Conservation (phyloP, 2,888 invertebrate genomes). For the Erebia epiphron region DNA sequence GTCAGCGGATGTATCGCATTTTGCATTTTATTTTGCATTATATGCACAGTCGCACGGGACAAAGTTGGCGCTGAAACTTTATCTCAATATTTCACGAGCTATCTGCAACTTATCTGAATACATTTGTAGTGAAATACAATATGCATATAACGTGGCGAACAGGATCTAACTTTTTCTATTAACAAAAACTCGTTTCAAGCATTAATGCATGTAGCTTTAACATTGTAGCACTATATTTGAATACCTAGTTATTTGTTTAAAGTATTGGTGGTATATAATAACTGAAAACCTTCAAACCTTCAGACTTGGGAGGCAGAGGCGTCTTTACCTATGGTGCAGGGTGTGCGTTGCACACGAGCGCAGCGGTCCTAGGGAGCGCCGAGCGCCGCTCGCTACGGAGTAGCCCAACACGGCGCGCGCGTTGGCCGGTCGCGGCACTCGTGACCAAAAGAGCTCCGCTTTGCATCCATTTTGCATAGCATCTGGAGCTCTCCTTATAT, state of each 20-base stretch:
- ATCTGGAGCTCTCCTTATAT: too few species aligned
- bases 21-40: neutral
- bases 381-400: too few species aligned
- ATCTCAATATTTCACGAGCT: slow-evolving; percentile 26
- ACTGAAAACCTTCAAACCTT: too few species aligned
- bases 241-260: neutral
- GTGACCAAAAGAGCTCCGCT: too few species aligned
- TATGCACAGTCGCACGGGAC: slow-evolving; percentile 9
- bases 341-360: too few species aligned
- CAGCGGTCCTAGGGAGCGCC: too few species aligned
- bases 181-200: slow-evolving; percentile 15
- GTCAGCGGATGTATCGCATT: neutral
- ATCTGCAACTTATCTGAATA: slow-evolving; percentile 29
- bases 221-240: neutral
- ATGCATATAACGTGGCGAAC: slow-evolving; percentile 23
- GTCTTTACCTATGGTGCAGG: too few species aligned
- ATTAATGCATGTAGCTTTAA: neutral
- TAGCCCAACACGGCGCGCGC: too few species aligned
- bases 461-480: too few species aligned
- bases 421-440: too few species aligned
- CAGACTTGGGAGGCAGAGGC: too few species aligned
- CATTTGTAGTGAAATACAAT: slow-evolving; percentile 20
- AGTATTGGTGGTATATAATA: neutral
- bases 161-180: slow-evolving; percentile 27
- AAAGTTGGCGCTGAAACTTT: slow-evolving; percentile 18